These are phyloP conservation scores for Gnathonemus longibarbis DNA, from an alignment of 2,113 vertebrate genomes.

Conservation along the genomic window DNA sequence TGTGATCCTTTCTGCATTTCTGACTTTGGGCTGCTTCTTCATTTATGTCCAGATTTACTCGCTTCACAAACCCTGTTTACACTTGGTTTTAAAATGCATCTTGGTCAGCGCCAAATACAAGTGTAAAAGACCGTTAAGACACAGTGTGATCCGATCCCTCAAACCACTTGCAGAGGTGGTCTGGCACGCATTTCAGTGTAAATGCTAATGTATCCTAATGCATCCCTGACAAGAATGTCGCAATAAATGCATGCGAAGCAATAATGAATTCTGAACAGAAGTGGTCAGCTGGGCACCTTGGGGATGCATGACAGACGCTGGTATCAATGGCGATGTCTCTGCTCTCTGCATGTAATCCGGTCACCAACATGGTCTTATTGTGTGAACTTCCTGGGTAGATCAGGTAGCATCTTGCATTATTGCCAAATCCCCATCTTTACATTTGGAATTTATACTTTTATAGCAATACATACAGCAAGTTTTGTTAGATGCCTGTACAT, in stretches of 20 bases:
- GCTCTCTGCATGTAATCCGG: not conserved
- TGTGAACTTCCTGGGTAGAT: not conserved
- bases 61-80: not conserved
- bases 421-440: not conserved
- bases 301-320: not conserved
- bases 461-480: not conserved
- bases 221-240: not conserved
- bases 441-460: not conserved
- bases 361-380: not conserved
- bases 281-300: not conserved
- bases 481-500: not conserved
- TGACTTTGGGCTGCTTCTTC: not conserved
- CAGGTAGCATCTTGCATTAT: not conserved
- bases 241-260: not conserved
- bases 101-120: not conserved
- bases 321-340: not conserved
- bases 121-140: not conserved
- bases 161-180: not conserved
- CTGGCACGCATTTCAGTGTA: not conserved
- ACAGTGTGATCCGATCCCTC: not conserved
- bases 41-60: not conserved
- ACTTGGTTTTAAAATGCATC: not conserved
- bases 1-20: not conserved
- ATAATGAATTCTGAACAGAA: not conserved
- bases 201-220: not conserved